Base-by-base conservation (phyloP, 2,888 invertebrate genomes). In the Rhagium mordax region DNA sequence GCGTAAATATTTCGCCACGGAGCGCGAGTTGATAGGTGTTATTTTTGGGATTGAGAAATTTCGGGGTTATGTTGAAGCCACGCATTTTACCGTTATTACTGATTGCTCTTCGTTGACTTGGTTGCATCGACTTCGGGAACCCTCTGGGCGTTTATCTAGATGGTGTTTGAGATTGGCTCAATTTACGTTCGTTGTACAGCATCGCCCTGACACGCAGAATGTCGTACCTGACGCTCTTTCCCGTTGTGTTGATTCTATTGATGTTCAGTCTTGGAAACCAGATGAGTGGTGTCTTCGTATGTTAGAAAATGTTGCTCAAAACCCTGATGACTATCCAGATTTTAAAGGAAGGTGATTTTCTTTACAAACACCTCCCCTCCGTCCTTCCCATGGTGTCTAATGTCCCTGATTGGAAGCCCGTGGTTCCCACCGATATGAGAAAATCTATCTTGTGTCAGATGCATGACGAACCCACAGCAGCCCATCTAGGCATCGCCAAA, bases 21-120 rank as follows among this genome's bases (percentile, higher is more conserved):
- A 82, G 61, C 48, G 73, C 49, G 80, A 82, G 71, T 64, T 75
- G 2, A 55, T 76, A 1, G 77, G 79, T 3, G 71, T 79, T 6
- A 53, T 82, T 18, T 72, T 75, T 62, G 70, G 72, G 0, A 73
- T 81, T 6, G 78, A 80, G n/a, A 41, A 77, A 78, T 29, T 81
- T 81, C 70, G 80, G n/a, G 70, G 75, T 13, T 83, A 81, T 74
- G 59, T 82, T 8, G 78, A 83, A 60, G 81, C 80, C 2, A 75
- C 76, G 10, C 61, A 59, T 4, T 78, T 80, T 66, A 74, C 68
- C 0, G 70, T 80, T 8, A 60, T 78, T 41, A 77, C 83, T 80
- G n/a, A n/a, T n/a, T n/a, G 82, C 47, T 69, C 74, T n/a, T 79
- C 80, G 5, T 64, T 84, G 0, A 64, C 77, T 29, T 83, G 82